Evolutionary conservation across 2,888 invertebrate genomes (phyloP), one percentile per base, ranked within the genome.

Genomic region (Harpalus rufipes): DNA sequence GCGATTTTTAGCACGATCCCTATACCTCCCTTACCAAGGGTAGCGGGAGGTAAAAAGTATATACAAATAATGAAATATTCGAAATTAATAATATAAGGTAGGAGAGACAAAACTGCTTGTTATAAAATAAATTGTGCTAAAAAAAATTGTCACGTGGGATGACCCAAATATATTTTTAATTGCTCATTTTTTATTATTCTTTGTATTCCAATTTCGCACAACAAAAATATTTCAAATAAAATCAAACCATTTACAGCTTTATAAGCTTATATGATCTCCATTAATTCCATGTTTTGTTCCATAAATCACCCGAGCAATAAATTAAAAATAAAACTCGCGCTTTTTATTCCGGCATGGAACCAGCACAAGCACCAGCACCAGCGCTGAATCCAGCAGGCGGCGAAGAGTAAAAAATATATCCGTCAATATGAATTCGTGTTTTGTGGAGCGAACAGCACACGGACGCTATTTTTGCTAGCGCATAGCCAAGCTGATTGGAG

Each of bases 351-450:
- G 4, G 12, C 18, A 63, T 25, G n/a, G 16, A 63, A 63, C 63
- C 12, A 63, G 12, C 63, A 63, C 63, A 25, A 32, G 25, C 68
- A 63, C 63, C 12, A 63, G 12, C 63, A 63, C 63, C 63, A 32
- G 25, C 68, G 39, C 32, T 7, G 68, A 63, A 68, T 39, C 68
- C 41, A 68, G 68, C 32, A 68, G 39, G n/a, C 68, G 32, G 14
- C 14, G 68, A 68, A 39, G 39, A 68, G 68, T 68, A 32, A 68
- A 68, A 65, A 68, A 68, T 32, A 68, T 32, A 32, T 14, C 68
- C 32, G 68, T 68, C 68, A 68, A 68, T 68, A 68, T 68, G 68
- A 68, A 68, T 68, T 39, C 25, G 25, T 68, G 68, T 39, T 68
- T 68, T 39, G 32, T 39, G 32, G 14, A 68, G 39, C 39, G 39